Conservation (phyloP, 2,113 vertebrate genomes). For the Megaleporinus macrocephalus region DNA sequence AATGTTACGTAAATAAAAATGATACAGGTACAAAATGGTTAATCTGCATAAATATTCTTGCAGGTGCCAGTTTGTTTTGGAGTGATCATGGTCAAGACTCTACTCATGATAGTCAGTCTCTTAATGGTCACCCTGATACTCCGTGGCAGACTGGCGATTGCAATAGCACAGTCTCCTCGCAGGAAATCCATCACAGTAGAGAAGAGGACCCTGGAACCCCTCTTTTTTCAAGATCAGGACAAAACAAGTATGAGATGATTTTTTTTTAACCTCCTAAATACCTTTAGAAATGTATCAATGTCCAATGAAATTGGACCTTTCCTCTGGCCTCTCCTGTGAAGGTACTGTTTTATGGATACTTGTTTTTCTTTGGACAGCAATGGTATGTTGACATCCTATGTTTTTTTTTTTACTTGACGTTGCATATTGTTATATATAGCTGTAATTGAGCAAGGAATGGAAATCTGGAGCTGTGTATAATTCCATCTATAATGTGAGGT, state of each 20-base stretch:
- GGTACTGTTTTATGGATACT: too few species aligned
- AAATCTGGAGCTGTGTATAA: too few species aligned
- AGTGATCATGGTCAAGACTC: slow-evolving; percentile 63
- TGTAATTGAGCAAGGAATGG: too few species aligned
- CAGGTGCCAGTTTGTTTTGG: slow-evolving; percentile 95
- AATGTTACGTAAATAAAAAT: too few species aligned
- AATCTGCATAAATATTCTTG: not conserved
- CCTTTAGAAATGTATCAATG: not conserved
- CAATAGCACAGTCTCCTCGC: slow-evolving; percentile 72
- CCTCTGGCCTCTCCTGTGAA: too few species aligned
- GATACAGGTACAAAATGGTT: not conserved
- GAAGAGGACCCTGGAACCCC: slow-evolving; percentile 54
- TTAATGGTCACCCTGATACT: slow-evolving; percentile 52
- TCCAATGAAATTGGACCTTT: too few species aligned
- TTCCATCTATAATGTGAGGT: too few species aligned
- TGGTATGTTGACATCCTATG: not conserved
- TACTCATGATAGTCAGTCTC: slow-evolving; percentile 49
- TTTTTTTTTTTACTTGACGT: too few species aligned
- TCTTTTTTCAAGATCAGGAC: slow-evolving; percentile 11
- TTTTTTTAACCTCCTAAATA: not conserved
- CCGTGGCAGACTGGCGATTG: slow-evolving; percentile 61
- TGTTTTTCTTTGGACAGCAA: too few species aligned
- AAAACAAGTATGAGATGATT: slow-evolving; percentile 14
- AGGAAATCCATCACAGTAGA: slow-evolving; percentile 76
- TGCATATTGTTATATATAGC: too few species aligned